Evolutionary conservation across 1,140 invertebrate genomes (phyloP), one percentile per base, ranked within the genome.

Genomic region (fruit fly (Drosophila melanogaster)): DNA sequence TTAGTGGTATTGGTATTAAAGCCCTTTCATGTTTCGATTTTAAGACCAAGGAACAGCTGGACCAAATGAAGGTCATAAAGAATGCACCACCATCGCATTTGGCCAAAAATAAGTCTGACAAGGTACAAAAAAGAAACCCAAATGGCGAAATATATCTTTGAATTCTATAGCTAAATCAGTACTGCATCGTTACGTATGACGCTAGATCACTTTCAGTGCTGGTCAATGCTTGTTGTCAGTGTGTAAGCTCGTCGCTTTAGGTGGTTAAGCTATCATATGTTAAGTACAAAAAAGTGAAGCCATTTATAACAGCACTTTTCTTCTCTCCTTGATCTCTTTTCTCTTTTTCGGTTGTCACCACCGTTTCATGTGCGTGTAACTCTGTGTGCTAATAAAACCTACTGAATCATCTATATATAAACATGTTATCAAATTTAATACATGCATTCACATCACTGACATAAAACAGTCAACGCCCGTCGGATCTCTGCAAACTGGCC

Each of bases 401-500:
- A 74, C 50, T 60, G 50, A 69, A 62, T 74, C 69, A 73, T 54
- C 35, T 53, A 57, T 57, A 58, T 67, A 83, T 73, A 81, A 56
- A 77, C 49, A 84, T 77, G 57, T 44, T 74, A 81, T 73, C 50
- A 41, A 81, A 71, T 30, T 71, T 26, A 38, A 44, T 61, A 84
- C 67, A 65, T 83, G 81, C 81, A 86, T 86, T 72, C 53, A 79
- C 65, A 81, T 87, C 74, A 72, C 62, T 49, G 57, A 70, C 53
- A 77, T 33, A 57, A 33, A 59, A 77, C 73, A 98, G 97, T 98
- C 97, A 69, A 98, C 97, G 59, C 97, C 97, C 57, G 96, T 98
- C 86, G 97, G 96, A 89, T 98, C 97, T 47, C 93, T 98, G 81
- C 96, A 97, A 93, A 97, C 96, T 72, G 96, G 95, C 80, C 97